phyloP scores from a whole-genome alignment of 1,140 invertebrate genomes.

The Mycetomoellerius zeteki region DNA sequence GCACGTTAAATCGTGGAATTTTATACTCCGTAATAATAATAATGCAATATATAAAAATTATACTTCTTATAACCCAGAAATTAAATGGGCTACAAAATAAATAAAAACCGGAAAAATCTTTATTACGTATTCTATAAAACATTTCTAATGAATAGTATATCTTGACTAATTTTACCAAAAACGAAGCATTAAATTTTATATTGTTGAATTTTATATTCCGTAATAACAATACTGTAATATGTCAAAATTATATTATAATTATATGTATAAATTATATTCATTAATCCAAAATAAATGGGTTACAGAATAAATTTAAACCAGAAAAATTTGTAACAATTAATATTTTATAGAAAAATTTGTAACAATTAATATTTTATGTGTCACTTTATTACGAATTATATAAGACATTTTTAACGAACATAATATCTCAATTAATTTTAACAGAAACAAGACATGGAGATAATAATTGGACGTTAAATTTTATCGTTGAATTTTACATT shows the following conservation, averaged over 20 bases:
- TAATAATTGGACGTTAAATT: not conserved
- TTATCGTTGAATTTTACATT: not conserved
- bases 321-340: too few species aligned
- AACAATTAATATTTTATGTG: too few species aligned
- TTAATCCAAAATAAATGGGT: too few species aligned
- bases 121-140: not conserved
- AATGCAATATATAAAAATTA: not conserved
- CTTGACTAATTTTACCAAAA: not conserved
- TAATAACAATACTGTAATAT: not conserved
- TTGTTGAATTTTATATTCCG: not conserved
- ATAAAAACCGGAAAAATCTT: not conserved
- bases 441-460: not conserved
- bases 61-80: not conserved
- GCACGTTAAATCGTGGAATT: not conserved
- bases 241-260: not conserved
- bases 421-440: not conserved
- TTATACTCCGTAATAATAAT: not conserved
- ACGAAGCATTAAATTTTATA: not conserved
- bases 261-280: too few species aligned
- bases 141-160: not conserved
- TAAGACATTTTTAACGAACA: not conserved
- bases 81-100: not conserved
- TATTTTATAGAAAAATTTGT: too few species aligned
- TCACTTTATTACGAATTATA: too few species aligned
- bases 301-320: too few species aligned